Evolutionary conservation across 2,113 vertebrate species (phyloP), one percentile per base, ranked within the genome.

Genomic region (Osmerus mordax): DNA sequence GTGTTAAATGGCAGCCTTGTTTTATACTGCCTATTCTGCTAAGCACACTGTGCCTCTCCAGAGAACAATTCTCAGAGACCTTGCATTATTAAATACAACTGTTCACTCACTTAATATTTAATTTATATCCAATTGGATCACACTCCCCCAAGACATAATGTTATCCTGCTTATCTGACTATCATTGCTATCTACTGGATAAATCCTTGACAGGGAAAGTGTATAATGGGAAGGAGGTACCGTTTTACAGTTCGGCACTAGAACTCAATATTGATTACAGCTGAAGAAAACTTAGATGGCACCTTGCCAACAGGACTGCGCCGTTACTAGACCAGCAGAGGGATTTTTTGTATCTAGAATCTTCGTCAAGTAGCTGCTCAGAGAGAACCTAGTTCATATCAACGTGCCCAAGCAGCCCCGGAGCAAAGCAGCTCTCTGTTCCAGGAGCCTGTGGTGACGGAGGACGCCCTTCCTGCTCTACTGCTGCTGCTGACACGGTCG

Each of bases 121-220:
- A 92, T 92, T 90, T 87, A 91, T 92, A 89, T 89, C 84, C 88
- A 89, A 91, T 87, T 89, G 88, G 83, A 84, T 86, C 73, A 29
- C 32, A 32, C 76, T 89, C 90, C 88, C 90, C 71, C 80, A 84
- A 91, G 88, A 91, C 85, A 86, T 82, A 84, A 88, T 87, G 88
- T 91, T 91, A 91, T 88, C 84, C 84, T 66, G 69, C 88, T 91
- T 84, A 90, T 91, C 90, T 89, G 75, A 90, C 91, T 90, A 82
- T 84, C 79, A 87, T 89, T 91, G 88, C 89, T 86, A 91, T 69
- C 71, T 32, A 28, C 21, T 73, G 36, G 70, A 79, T 77, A 79
- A 75, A 84, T 75, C 70, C 73, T 65, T 53, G 29, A 79, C 65
- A 72, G 74, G 81, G 78, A 78, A 73, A 81, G 82, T 79, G 54